phyloP scores from a whole-genome alignment of 2,888 invertebrate genomes.

The Geophilus truncorum region DNA sequence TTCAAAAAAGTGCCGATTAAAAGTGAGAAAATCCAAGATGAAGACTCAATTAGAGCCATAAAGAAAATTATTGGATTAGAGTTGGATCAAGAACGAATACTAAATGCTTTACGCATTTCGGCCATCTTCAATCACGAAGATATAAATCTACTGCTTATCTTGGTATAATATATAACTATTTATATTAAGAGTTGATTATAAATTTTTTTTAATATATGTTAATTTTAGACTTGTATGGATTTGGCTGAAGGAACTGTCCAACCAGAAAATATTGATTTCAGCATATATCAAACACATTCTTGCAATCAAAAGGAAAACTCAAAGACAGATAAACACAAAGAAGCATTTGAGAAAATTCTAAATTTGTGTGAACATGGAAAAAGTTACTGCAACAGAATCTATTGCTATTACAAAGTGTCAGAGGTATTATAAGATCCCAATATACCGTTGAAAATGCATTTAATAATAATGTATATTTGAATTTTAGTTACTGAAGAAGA shows the following conservation, averaged over 20 bases:
- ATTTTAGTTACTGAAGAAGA: not conserved
- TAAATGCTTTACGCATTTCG: slow-evolving; percentile 9
- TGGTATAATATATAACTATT: slow-evolving; percentile 24
- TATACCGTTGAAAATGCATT: not conserved
- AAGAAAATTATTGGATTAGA: slow-evolving; percentile 28
- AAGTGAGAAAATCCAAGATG: not conserved
- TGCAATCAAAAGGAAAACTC: not conserved
- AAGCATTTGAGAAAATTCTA: not conserved
- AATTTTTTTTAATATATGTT: no score
- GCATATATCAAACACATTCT: not conserved
- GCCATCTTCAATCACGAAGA: slow-evolving; percentile 23
- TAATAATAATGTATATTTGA: not conserved
- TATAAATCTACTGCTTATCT: not conserved
- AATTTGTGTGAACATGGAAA: not conserved
- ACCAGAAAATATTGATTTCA: not conserved
- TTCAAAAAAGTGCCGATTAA: not conserved
- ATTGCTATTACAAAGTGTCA: not conserved
- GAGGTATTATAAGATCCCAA: not conserved
- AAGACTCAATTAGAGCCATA: not conserved
- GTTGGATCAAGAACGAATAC: slow-evolving; percentile 28
- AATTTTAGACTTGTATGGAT: slow-evolving; percentile 32
- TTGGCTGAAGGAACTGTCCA: slow-evolving; percentile 31
- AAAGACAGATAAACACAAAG: not conserved
- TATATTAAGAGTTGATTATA: not conserved
- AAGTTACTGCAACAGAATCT: not conserved